These are phyloP conservation scores for Oncorhynchus keta DNA, from an alignment of 2,113 vertebrate species.

Conservation along the genomic window DNA sequence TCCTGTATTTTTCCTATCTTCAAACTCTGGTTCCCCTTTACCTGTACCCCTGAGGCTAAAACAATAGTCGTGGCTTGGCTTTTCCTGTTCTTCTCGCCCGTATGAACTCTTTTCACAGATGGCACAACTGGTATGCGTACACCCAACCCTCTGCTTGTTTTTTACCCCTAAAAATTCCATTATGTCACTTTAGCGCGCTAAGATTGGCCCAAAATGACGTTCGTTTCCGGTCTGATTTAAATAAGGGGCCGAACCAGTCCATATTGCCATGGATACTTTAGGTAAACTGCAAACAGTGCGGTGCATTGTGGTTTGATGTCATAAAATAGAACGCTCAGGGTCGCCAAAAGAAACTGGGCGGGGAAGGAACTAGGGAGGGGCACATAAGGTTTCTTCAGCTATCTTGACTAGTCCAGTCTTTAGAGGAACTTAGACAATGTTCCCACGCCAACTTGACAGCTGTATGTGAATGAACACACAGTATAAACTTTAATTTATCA, in stretches of 20 bases:
- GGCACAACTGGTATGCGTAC: constrained; percentile 67
- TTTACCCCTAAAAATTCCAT: constrained; percentile 84
- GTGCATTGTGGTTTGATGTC: constrained; percentile 94
- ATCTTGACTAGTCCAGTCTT: not conserved
- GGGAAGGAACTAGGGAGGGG: constrained; percentile 61
- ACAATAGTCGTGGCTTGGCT: constrained; percentile 7
- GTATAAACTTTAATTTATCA: not conserved
- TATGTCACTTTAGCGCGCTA: constrained; percentile 83
- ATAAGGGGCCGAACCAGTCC: constrained; percentile 68
- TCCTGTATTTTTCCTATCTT: not conserved
- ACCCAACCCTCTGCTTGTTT: constrained; percentile 68
- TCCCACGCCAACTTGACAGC: constrained; percentile 6
- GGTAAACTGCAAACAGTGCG: constrained; percentile 89
- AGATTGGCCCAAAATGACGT: constrained; percentile 92
- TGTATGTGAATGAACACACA: not conserved
- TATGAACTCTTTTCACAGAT: constrained; percentile 36
- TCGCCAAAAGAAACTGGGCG: constrained; percentile 71
- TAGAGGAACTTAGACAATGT: constrained; percentile 10
- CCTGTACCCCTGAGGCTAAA: constrained; percentile 11
- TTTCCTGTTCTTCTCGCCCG: constrained; percentile 11
- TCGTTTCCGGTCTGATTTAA: constrained; percentile 76
- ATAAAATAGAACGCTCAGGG: constrained; percentile 73
- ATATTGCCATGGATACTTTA: constrained; percentile 72
- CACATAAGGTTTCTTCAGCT: constrained; percentile 29
- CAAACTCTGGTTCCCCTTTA: not conserved